These are phyloP conservation scores for Drosophila lacicola DNA, from an alignment of 2,888 invertebrate genomes.

Conservation along the genomic window DNA sequence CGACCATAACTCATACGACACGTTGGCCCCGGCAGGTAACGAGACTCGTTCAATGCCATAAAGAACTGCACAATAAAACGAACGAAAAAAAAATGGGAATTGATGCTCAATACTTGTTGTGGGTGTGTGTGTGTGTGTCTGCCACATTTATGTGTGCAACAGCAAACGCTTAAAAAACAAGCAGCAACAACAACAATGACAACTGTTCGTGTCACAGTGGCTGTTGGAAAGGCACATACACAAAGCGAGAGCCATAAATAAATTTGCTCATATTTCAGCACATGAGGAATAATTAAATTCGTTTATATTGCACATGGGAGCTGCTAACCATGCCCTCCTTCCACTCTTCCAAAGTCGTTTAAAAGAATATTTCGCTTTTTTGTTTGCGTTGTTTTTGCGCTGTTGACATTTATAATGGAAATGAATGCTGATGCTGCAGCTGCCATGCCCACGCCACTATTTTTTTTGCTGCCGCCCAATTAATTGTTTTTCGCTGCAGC, in stretches of 20 bases:
- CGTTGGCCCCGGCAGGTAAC: slow-evolving; percentile 59
- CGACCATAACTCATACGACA: slow-evolving; percentile 68
- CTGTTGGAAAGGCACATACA: slow-evolving; percentile 32
- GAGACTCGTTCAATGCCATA: slow-evolving; percentile 55
- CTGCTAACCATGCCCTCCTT: slow-evolving; percentile 52
- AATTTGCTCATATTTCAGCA: slow-evolving; percentile 77
- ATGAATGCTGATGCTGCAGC: slow-evolving; percentile 69
- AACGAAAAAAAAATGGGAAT: slow-evolving; percentile 36
- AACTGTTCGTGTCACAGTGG: slow-evolving; percentile 42
- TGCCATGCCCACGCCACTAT: slow-evolving; percentile 4
- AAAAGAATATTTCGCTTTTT: slow-evolving; percentile 19
- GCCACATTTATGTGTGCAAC: slow-evolving; percentile 64
- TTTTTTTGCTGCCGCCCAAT: slow-evolving; percentile 8
- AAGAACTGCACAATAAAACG: slow-evolving; percentile 39
- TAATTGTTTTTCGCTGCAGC: slow-evolving; percentile 34
- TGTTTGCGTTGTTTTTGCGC: not conserved
- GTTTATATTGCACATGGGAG: slow-evolving; percentile 62
- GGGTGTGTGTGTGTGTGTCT: slow-evolving; percentile 11
- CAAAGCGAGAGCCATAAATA: slow-evolving; percentile 64
- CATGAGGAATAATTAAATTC: slow-evolving; percentile 79
- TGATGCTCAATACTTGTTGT: slow-evolving; percentile 35
- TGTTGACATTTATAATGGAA: slow-evolving; percentile 77
- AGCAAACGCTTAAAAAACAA: slow-evolving; percentile 46
- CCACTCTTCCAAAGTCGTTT: slow-evolving; percentile 8
- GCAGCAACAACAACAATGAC: slow-evolving; percentile 22